phyloP scores from a whole-genome alignment of 2,888 invertebrate genomes.

The Galerucella nymphaeae region DNA sequence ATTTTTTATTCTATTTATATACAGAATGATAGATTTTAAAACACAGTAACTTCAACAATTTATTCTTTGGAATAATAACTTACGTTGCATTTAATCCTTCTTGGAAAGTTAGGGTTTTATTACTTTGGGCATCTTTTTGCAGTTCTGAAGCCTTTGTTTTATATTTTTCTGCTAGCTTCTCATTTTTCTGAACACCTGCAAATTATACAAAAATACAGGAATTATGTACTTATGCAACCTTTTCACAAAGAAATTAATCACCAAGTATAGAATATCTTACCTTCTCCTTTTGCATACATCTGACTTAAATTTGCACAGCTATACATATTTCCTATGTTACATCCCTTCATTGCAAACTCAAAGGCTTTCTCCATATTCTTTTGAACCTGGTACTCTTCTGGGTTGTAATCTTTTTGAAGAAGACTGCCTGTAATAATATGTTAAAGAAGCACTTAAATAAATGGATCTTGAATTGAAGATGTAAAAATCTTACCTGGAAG shows the following conservation, averaged over 20 bases:
- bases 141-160: conserved; percentile 78
- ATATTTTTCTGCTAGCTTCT: conserved; percentile 77
- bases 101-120: conserved; percentile 65
- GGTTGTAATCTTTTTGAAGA: conserved; percentile 26
- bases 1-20: conserved; percentile 15
- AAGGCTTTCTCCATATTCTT: conserved; percentile 84
- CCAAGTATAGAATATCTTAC: conserved; percentile 58
- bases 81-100: conserved; percentile 60
- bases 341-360: conserved; percentile 80
- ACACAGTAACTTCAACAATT: background rate
- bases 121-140: conserved; percentile 72
- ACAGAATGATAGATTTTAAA: background rate
- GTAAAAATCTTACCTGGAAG: conserved; percentile 28
- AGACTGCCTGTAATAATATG: conserved; percentile 3
- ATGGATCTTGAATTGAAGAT: conserved; percentile 46
- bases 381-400: conserved; percentile 61
- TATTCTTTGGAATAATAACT: conserved; percentile 14
- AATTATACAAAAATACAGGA: conserved; percentile 24
- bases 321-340: conserved; percentile 85
- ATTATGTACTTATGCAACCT: too few relatives aligned
- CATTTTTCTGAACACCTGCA: conserved; percentile 73
- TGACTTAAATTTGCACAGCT: conserved; percentile 91
- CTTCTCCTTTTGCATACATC: conserved; percentile 88
- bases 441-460: too few relatives aligned
- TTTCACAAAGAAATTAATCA: too few relatives aligned